A percentile compares a stretch with the other conserved stretches of the same genome.
Conservation (phyloP, 1,140 invertebrate species). For the Rhyacophila brunnea region DNA sequence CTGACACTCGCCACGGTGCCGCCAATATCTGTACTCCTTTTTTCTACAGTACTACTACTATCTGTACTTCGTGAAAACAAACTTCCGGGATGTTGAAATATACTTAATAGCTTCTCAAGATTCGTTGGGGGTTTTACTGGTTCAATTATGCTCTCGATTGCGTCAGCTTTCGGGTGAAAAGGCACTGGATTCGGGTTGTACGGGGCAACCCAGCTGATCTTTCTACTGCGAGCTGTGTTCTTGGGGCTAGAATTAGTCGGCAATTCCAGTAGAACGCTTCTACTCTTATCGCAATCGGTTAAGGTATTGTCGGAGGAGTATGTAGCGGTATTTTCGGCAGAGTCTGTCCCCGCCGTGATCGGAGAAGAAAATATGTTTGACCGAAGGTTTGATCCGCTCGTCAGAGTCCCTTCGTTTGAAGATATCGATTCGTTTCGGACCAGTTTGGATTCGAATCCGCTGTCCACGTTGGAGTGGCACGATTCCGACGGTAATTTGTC, state of each 20-base stretch:
- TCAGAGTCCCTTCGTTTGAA: constrained; percentile 52
- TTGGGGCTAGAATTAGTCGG: constrained; percentile 43
- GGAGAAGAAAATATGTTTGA: constrained; percentile 17
- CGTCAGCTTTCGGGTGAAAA: too few species aligned
- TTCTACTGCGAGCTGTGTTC: constrained; percentile 50
- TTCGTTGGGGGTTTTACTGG: background rate
- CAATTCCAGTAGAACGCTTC: constrained; percentile 42
- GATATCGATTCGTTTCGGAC: constrained; percentile 46
- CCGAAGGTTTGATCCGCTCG: constrained; percentile 41
- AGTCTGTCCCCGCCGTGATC: constrained; percentile 11
- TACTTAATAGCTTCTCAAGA: constrained; percentile 56
- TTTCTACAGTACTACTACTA: constrained; percentile 44
- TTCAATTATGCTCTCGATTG: too few species aligned
- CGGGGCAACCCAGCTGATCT: constrained; percentile 57
- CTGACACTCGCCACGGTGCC: constrained; percentile 5
- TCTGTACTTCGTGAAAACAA: constrained; percentile 49
- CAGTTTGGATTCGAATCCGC: constrained; percentile 39
- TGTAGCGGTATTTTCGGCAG: background rate
- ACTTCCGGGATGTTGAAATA: constrained; percentile 56
- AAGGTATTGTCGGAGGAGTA: background rate
- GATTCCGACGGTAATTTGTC: constrained; percentile 44
- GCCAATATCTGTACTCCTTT: constrained; percentile 34
- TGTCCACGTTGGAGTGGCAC: constrained; percentile 49
- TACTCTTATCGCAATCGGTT: background rate
- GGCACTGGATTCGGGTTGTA: constrained; percentile 38